Conservation (phyloP, 2,888 invertebrate species). For the Pseudeuparius sepicola region DNA sequence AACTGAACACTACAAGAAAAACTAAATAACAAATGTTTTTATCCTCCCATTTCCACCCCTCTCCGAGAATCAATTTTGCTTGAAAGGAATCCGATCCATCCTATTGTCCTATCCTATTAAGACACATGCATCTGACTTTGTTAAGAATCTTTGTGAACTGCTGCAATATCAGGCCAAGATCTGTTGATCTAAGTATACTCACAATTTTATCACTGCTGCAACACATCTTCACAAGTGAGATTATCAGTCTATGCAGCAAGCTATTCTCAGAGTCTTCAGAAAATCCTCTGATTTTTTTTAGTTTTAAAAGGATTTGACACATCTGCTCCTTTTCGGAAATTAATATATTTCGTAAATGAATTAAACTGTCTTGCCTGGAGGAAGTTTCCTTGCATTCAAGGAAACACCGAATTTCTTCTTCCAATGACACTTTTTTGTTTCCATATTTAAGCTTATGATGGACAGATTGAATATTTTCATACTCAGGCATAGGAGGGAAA, state of each 20-base stretch:
- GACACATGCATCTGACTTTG: no score
- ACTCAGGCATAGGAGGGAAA: slow-evolving; percentile 39
- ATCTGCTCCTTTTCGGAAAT: slow-evolving; percentile 45
- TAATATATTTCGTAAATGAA: slow-evolving; percentile 45
- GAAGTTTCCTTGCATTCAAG: slow-evolving; percentile 36
- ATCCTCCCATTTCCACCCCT: no score
- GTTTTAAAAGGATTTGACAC: slow-evolving; percentile 42
- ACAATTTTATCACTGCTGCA: no score
- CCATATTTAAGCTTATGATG: slow-evolving; percentile 35
- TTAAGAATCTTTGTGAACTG: no score
- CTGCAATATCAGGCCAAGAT: no score
- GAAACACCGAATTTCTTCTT: slow-evolving; percentile 43
- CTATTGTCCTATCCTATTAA: no score
- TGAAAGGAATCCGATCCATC: no score
- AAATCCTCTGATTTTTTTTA: slow-evolving; percentile 47
- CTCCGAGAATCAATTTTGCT: no score
- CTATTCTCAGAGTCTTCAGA: slow-evolving; percentile 56
- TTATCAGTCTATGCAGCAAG: slow-evolving; percentile 52
- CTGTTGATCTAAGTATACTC: no score
- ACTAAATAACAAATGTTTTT: no score
- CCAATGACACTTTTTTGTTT: slow-evolving; percentile 28
- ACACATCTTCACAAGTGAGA: slow-evolving; percentile 47
- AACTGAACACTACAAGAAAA: no score
- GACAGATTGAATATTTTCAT: slow-evolving; percentile 31
- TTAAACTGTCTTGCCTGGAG: slow-evolving; percentile 44